These are phyloP conservation scores for Dolichallabes microphthalmus DNA, from an alignment of 2,113 vertebrate species.

Conservation along the genomic window DNA sequence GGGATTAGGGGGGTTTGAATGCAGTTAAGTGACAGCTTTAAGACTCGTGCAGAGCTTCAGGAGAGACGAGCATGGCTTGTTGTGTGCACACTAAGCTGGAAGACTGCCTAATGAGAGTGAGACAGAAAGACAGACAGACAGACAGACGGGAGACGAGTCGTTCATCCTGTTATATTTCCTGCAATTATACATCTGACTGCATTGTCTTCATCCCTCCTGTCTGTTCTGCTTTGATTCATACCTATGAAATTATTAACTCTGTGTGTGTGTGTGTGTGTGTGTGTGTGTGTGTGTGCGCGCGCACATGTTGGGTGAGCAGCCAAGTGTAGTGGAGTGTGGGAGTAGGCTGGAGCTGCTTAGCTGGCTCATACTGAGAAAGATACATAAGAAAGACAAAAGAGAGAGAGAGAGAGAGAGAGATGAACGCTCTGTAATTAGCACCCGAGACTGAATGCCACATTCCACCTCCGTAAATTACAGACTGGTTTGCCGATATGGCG, in stretches of 20 bases:
- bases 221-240: constrained; percentile 6
- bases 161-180: not conserved
- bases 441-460: constrained; percentile 62
- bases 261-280: not conserved
- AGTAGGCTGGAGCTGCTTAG: constrained; percentile 59
- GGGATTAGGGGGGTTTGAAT: not conserved
- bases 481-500: constrained; percentile 51
- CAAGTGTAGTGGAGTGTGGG: constrained; percentile 57
- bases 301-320: constrained; percentile 39
- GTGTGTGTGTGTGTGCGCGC: not conserved
- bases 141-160: not conserved
- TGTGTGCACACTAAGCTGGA: not conserved
- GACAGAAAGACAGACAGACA: not conserved
- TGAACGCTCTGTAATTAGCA: constrained; percentile 63
- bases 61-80: not conserved
- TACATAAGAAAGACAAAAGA: not conserved
- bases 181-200: not conserved
- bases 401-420: constrained; percentile 42
- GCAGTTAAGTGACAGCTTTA: constrained; percentile 10
- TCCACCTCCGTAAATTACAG: constrained; percentile 67
- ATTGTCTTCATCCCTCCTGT: not conserved
- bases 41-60: not conserved
- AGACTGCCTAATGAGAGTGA: not conserved
- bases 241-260: not conserved
- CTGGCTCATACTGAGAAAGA: constrained; percentile 44